phyloP scores from a whole-genome alignment of 2,888 invertebrate genomes.

The Melanargia galathea region DNA sequence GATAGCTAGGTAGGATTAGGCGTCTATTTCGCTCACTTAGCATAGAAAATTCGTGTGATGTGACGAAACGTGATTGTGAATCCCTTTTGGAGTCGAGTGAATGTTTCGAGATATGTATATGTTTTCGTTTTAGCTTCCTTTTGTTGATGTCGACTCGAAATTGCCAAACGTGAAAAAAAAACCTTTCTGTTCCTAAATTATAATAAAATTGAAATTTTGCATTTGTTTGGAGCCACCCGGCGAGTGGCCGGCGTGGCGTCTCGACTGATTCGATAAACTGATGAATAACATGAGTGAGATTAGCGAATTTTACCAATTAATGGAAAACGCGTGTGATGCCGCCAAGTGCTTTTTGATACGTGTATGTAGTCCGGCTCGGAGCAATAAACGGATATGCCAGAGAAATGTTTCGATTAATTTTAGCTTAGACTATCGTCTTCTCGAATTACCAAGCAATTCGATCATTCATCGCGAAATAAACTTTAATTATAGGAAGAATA shows the following conservation, averaged over 20 bases:
- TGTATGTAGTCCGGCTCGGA: slow-evolving; percentile 56
- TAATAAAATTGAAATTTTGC: slow-evolving; percentile 50
- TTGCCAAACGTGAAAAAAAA: slow-evolving; percentile 45
- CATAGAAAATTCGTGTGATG: slow-evolving; percentile 67
- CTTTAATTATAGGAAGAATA: slow-evolving; percentile 67
- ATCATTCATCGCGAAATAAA: slow-evolving; percentile 82
- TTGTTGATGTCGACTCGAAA: slow-evolving; percentile 51
- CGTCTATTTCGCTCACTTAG: slow-evolving; percentile 77
- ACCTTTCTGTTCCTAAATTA: slow-evolving; percentile 54
- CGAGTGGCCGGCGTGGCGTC: slow-evolving; percentile 20
- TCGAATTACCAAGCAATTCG: slow-evolving; percentile 81
- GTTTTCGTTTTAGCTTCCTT: slow-evolving; percentile 46
- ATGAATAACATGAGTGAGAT: slow-evolving; percentile 74
- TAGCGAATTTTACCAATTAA: slow-evolving; percentile 71
- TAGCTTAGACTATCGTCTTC: slow-evolving; percentile 69
- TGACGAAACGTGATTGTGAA: slow-evolving; percentile 55
- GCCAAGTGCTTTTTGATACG: slow-evolving; percentile 65
- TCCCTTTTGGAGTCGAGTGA: slow-evolving; percentile 60
- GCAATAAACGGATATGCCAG: slow-evolving; percentile 69
- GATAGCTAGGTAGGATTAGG: slow-evolving; percentile 80
- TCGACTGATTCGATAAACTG: slow-evolving; percentile 62
- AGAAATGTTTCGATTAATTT: slow-evolving; percentile 71
- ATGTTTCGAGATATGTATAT: slow-evolving; percentile 49
- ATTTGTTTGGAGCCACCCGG: slow-evolving; percentile 49
- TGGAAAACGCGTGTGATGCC: slow-evolving; percentile 67